These are phyloP conservation scores for Drosophila kikkawai DNA, from an alignment of 1,140 invertebrate genomes.

Conservation along the genomic window DNA sequence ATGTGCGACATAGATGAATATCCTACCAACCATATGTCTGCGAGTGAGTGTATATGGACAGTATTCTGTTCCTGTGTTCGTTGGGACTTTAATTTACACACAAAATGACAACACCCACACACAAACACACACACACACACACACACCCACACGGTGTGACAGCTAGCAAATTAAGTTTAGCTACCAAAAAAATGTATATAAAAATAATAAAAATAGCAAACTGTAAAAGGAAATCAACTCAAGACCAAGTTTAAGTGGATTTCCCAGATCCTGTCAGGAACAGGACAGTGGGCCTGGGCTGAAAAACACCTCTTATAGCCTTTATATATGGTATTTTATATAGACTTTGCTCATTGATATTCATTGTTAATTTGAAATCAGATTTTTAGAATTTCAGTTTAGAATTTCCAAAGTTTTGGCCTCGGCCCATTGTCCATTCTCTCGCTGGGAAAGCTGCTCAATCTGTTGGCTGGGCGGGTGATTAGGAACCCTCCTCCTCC, in stretches of 20 bases:
- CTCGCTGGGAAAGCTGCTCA: background rate
- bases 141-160: conserved; percentile 5
- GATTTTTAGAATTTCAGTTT: background rate
- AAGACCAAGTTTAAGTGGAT: conserved; percentile 57
- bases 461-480: conserved; percentile 17
- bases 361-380: conserved; percentile 21
- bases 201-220: conserved; percentile 30
- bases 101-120: conserved; percentile 39
- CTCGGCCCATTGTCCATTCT: conserved; percentile 8
- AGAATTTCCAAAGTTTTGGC: background rate
- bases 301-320: background rate
- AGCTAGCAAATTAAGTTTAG: conserved; percentile 68
- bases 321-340: background rate
- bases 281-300: conserved; percentile 21
- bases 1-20: conserved; percentile 81
- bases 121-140: no score
- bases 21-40: conserved; percentile 21
- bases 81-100: conserved; percentile 60
- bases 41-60: conserved; percentile 11
- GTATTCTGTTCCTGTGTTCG: background rate
- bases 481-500: conserved; percentile 1
- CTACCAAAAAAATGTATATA: conserved; percentile 23
- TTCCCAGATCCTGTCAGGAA: conserved; percentile 3
- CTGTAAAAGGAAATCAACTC: conserved; percentile 64
- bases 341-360: conserved; percentile 16